Conservation (phyloP, 2,797 vertebrate species). For the Pangasius sanitwongsei region DNA sequence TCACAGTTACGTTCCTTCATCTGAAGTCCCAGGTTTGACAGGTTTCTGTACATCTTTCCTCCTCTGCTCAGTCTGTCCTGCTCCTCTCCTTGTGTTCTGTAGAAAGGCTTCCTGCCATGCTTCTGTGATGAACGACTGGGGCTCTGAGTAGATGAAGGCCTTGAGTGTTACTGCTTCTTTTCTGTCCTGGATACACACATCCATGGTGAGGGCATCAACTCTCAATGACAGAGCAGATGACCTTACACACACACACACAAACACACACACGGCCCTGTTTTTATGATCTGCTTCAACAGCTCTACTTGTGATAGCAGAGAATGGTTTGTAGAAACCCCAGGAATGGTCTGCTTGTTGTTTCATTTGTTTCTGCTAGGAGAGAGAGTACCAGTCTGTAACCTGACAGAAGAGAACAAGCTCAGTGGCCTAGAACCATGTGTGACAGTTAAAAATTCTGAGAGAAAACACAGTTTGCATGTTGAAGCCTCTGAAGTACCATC, state of each 20-base stretch:
- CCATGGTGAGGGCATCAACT: constrained; percentile 47
- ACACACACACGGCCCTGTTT: constrained; percentile 22
- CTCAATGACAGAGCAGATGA: constrained; percentile 59
- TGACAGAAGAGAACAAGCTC: neutral
- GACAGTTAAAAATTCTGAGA: neutral
- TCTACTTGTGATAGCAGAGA: neutral
- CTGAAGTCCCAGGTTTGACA: neutral
- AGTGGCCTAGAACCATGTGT: neutral
- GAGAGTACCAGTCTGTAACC: neutral
- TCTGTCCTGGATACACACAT: constrained; percentile 52
- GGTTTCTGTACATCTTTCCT: constrained; percentile 36
- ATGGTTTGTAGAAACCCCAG: neutral
- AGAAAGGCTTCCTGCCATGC: neutral
- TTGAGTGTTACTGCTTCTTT: constrained; percentile 56
- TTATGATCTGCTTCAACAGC: constrained; percentile 61
- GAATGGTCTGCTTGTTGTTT: neutral
- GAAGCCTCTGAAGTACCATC: neutral
- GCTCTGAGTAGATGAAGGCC: constrained; percentile 52
- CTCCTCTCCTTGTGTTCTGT: constrained; percentile 6
- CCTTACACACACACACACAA: constrained; percentile 39
- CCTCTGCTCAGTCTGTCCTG: constrained; percentile 30
- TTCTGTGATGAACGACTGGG: constrained; percentile 61
- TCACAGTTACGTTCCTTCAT: neutral
- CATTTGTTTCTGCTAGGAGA: neutral
- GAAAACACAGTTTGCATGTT: neutral